phyloP scores from a whole-genome alignment of 2,113 vertebrate species.

The Centropristis striata region DNA sequence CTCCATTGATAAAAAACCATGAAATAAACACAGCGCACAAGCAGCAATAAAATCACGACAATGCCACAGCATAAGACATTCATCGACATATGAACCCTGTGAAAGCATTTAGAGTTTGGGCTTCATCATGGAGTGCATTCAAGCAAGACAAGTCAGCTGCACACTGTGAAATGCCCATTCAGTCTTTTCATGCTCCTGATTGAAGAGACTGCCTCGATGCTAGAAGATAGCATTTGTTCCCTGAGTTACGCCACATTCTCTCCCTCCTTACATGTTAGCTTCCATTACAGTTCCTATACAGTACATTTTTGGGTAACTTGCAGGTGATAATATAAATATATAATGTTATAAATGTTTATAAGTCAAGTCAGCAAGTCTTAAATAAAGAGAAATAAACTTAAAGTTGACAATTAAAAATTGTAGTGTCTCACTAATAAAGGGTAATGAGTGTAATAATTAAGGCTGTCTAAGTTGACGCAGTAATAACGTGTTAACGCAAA shows the following conservation, averaged over 20 bases:
- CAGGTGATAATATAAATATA: no score
- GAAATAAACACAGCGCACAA: slow-evolving; percentile 29
- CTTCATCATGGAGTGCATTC: slow-evolving; percentile 46
- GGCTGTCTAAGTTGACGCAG: no score
- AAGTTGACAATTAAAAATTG: no score
- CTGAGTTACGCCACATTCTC: not conserved
- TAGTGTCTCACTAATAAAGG: no score
- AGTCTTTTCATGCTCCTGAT: slow-evolving; percentile 39
- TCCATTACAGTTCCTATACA: no score
- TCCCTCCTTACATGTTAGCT: not conserved
- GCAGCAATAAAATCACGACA: slow-evolving; percentile 7
- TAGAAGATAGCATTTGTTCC: slow-evolving; percentile 37
- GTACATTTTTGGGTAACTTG: no score
- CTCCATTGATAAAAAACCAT: slow-evolving; percentile 46
- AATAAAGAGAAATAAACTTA: no score
- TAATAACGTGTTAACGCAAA: no score
- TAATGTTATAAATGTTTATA: no score
- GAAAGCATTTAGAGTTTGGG: slow-evolving; percentile 28
- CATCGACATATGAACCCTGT: slow-evolving; percentile 9
- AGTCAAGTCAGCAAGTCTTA: no score
- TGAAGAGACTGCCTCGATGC: slow-evolving; percentile 34
- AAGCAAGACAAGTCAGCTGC: slow-evolving; percentile 59
- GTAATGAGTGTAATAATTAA: no score
- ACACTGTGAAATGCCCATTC: slow-evolving; percentile 45
- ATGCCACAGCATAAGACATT: not conserved